Conservation (phyloP, 2,113 vertebrate species). For the Ageneiosus marmoratus region DNA sequence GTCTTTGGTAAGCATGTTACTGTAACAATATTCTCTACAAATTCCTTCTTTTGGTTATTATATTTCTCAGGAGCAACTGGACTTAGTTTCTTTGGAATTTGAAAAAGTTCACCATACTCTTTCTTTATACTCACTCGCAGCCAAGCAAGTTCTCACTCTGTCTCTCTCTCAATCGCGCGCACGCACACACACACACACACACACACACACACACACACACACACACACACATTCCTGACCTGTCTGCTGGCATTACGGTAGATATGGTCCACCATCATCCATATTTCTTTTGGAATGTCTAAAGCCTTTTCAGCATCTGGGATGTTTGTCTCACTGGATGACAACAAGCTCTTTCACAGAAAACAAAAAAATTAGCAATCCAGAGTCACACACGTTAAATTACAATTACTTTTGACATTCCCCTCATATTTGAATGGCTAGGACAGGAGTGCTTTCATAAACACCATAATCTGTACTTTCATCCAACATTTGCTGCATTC, state of each 20-base stretch:
- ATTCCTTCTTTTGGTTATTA: conserved; percentile 21
- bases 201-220: not conserved
- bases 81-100: not conserved
- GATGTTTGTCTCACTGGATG: conserved; percentile 48
- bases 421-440: not conserved
- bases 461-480: not conserved
- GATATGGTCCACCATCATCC: conserved; percentile 95
- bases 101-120: not conserved
- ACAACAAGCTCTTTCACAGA: conserved; percentile 66
- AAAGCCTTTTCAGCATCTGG: conserved; percentile 76
- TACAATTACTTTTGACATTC: not conserved
- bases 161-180: no score
- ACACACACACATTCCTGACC: conserved; percentile 66
- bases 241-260: conserved; percentile 85
- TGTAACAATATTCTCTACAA: not conserved
- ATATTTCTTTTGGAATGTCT: conserved; percentile 92
- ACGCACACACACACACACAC: not conserved
- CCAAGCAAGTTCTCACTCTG: no score
- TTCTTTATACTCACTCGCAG: not conserved
- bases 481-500: not conserved
- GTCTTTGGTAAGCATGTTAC: not conserved
- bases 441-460: not conserved
- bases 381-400: not conserved
- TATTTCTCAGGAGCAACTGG: not conserved
- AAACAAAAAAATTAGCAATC: conserved; percentile 20